phyloP scores from a whole-genome alignment of 64 coral and sea anemone species.

The Hydrozoanthus tunicans region DNA sequence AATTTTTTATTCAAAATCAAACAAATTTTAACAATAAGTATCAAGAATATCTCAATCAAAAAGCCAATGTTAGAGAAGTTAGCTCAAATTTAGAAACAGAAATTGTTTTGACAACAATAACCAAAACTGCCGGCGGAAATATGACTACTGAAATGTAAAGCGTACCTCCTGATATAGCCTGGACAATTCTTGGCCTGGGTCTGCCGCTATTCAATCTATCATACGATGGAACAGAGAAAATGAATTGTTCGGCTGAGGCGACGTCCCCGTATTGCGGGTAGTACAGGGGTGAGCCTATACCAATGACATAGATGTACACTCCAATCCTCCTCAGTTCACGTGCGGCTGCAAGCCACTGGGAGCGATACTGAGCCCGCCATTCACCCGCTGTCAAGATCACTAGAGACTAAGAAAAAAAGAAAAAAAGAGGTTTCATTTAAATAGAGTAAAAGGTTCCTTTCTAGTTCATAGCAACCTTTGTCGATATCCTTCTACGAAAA shows the following conservation, averaged over 20 bases:
- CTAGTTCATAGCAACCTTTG: too few relatives aligned
- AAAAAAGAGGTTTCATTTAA: not conserved
- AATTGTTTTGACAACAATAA: too few relatives aligned
- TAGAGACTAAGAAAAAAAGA: conserved; percentile 12
- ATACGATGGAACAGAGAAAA: conserved; percentile 50
- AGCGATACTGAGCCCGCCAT: conserved; percentile 34
- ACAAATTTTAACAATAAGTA: too few relatives aligned
- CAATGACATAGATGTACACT: conserved; percentile 42
- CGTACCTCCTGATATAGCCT: conserved; percentile 35
- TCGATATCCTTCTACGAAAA: too few relatives aligned
- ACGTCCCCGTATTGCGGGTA: conserved; percentile 51
- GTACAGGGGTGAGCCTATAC: conserved; percentile 34
- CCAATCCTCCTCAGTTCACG: not conserved
- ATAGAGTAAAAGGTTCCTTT: too few relatives aligned
- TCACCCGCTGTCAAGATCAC: conserved; percentile 51
- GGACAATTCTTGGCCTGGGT: conserved; percentile 14
- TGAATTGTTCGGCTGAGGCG: not conserved
- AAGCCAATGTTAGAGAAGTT: too few relatives aligned
- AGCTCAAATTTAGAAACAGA: too few relatives aligned
- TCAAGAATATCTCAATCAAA: too few relatives aligned
- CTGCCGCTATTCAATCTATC: conserved; percentile 43
- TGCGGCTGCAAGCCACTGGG: conserved; percentile 1
- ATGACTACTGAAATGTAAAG: too few relatives aligned
- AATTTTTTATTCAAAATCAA: too few relatives aligned
- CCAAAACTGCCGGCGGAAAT: too few relatives aligned